Conservation (phyloP, 2,113 vertebrate genomes). For the Pseudorhombus dupliciocellatus region DNA sequence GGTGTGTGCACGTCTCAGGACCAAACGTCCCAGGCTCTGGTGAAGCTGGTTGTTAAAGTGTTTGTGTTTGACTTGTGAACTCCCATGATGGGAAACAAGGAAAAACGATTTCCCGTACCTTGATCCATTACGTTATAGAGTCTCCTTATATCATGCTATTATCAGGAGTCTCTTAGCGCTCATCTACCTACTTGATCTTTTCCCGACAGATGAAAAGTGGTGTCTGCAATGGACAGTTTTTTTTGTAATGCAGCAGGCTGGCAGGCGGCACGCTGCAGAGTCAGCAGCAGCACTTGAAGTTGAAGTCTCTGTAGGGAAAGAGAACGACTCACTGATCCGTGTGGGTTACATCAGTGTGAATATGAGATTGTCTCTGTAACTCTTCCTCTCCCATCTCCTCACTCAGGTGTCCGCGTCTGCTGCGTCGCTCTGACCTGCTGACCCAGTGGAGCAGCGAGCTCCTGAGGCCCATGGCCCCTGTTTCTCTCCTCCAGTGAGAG, state of each 20-base stretch:
- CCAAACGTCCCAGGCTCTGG: neutral
- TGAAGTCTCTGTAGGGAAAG: constrained; percentile 45
- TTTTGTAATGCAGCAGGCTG: constrained; percentile 38
- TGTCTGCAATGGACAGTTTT: constrained; percentile 26
- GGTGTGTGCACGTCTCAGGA: neutral
- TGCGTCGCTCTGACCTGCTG: constrained; percentile 5
- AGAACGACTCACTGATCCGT: constrained; percentile 13
- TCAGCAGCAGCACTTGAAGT: constrained; percentile 49
- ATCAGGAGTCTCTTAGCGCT: constrained; percentile 7
- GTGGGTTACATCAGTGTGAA: neutral
- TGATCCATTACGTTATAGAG: constrained; percentile 1
- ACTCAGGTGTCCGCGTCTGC: constrained; percentile 4
- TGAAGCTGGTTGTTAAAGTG: neutral
- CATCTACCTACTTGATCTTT: constrained; percentile 1
- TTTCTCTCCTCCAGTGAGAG: constrained; percentile 60
- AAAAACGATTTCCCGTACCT: neutral
- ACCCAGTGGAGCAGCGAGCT: constrained; percentile 50
- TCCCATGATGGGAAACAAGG: neutral
- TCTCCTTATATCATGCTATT: neutral
- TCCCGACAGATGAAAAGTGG: constrained; percentile 17
- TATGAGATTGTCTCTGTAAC: neutral
- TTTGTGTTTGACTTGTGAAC: neutral
- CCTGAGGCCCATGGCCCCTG: constrained; percentile 69
- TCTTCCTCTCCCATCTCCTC: neutral
- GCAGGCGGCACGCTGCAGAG: constrained; percentile 41